Percentiles rank a stretch among this genome's conserved stretches.
Evolutionary conservation across 2,113 vertebrate genomes (phyloP).

Genomic region (Sebastes fasciatus): DNA sequence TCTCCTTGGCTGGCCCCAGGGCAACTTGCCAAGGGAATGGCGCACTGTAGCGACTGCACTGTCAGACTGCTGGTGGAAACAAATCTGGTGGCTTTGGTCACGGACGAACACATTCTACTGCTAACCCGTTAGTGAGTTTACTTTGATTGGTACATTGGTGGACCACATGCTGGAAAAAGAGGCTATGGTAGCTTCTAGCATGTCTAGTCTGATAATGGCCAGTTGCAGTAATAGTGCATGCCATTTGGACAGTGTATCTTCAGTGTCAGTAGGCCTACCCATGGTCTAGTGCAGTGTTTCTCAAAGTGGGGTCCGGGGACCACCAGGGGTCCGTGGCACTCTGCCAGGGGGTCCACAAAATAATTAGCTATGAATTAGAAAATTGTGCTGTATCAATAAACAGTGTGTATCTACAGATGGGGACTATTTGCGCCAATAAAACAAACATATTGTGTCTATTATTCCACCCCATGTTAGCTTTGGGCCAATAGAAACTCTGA

Average conservation of each 20-base stretch:
- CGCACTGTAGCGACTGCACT: slow-evolving; percentile 17
- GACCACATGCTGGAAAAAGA: neutral
- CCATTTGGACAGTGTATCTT: neutral
- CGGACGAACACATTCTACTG: slow-evolving; percentile 16
- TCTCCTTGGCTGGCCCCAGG: slow-evolving; percentile 44
- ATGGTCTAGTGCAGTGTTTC: neutral
- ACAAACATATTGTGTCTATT: too few species aligned
- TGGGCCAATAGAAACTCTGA: too few species aligned
- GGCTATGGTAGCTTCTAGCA: neutral
- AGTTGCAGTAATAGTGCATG: neutral
- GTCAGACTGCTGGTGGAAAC: slow-evolving; percentile 40
- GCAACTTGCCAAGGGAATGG: slow-evolving; percentile 58
- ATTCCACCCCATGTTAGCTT: too few species aligned
- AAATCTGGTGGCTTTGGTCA: slow-evolving; percentile 31
- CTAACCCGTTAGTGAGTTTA: slow-evolving; percentile 13
- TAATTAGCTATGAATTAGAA: too few species aligned
- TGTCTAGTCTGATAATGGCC: slow-evolving; percentile 1
- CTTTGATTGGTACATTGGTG: slow-evolving; percentile 5
- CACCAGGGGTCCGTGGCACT: too few species aligned
- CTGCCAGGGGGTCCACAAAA: too few species aligned
- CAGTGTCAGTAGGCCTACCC: neutral
- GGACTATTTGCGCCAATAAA: too few species aligned
- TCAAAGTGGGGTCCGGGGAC: too few species aligned
- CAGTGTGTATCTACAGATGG: too few species aligned
- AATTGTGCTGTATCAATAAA: too few species aligned